phyloP scores from a whole-genome alignment of 1,140 invertebrate species.

The Nixonia krombeini region DNA sequence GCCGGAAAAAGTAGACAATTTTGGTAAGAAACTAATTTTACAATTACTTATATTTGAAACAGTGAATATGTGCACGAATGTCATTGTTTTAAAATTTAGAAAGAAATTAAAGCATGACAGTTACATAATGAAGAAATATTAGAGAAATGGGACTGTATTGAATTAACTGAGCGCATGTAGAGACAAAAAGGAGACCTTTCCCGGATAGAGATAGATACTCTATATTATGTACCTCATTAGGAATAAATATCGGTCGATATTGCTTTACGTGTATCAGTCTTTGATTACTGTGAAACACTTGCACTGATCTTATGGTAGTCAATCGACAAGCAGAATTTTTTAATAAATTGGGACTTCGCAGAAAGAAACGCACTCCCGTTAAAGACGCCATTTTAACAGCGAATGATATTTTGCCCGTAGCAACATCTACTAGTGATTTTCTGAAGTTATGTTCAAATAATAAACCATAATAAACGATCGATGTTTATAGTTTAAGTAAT shows the following conservation, averaged over 20 bases:
- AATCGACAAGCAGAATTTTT: conserved; percentile 31
- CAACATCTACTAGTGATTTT: no score
- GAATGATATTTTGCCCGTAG: no score
- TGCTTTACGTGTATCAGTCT: conserved; percentile 29
- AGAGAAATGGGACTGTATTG: conserved; percentile 10
- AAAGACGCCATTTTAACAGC: conserved; percentile 29
- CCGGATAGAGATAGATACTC: background rate
- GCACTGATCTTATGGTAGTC: conserved; percentile 4
- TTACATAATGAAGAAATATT: conserved; percentile 31
- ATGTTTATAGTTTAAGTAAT: conserved; percentile 4
- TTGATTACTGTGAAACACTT: conserved; percentile 27
- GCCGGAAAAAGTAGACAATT: no score
- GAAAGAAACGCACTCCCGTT: conserved; percentile 21
- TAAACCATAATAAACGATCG: no score
- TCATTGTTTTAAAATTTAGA: background rate
- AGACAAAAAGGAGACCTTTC: no score
- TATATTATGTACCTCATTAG: conserved; percentile 10
- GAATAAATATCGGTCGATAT: conserved; percentile 13
- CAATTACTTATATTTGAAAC: no score
- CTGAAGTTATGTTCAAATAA: no score
- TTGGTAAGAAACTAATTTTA: no score
- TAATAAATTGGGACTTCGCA: conserved; percentile 31
- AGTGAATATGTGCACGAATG: no score
- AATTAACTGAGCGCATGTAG: background rate
- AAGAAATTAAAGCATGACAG: background rate